Conservation (phyloP, 2,888 invertebrate genomes). For the Oscheius sp. region DNA sequence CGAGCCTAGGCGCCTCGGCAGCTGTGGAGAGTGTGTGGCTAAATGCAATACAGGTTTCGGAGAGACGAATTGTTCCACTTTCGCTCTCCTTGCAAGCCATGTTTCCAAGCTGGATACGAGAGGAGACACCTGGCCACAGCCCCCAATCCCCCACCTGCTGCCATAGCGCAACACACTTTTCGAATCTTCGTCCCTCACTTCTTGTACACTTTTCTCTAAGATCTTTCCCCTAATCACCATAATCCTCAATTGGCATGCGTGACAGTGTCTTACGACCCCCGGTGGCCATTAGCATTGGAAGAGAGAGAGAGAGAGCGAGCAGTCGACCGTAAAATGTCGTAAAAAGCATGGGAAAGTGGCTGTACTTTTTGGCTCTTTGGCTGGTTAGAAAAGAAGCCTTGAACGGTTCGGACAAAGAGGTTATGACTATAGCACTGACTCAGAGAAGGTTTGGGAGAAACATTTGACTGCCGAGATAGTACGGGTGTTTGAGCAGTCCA, state of each 20-base stretch:
- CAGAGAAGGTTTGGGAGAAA: no score
- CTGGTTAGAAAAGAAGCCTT: no score
- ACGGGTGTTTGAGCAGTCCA: no score
- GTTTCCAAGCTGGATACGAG: conserved; percentile 32
- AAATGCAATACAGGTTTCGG: conserved; percentile 36
- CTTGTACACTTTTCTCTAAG: neutral
- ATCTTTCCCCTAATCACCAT: conserved; percentile 12
- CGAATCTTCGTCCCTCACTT: neutral
- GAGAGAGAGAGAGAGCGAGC: conserved; percentile 7
- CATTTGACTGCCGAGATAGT: no score
- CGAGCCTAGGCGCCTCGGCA: conserved; percentile 30
- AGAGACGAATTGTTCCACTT: conserved; percentile 35
- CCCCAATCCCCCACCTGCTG: neutral
- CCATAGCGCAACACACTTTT: conserved; percentile 2
- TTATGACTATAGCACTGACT: no score
- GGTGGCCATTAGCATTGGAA: conserved; percentile 28
- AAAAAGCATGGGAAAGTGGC: conserved; percentile 26
- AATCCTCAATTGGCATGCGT: conserved; percentile 28
- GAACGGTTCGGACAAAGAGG: no score
- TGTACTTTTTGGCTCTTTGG: no score
- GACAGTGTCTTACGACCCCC: conserved; percentile 24
- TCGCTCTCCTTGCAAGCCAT: conserved; percentile 25
- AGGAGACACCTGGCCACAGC: neutral
- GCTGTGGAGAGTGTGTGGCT: neutral
- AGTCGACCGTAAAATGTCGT: conserved; percentile 14